These are phyloP conservation scores for Ptychadena robeensis DNA, from an alignment of 2,797 vertebrate species.

Conservation along the genomic window DNA sequence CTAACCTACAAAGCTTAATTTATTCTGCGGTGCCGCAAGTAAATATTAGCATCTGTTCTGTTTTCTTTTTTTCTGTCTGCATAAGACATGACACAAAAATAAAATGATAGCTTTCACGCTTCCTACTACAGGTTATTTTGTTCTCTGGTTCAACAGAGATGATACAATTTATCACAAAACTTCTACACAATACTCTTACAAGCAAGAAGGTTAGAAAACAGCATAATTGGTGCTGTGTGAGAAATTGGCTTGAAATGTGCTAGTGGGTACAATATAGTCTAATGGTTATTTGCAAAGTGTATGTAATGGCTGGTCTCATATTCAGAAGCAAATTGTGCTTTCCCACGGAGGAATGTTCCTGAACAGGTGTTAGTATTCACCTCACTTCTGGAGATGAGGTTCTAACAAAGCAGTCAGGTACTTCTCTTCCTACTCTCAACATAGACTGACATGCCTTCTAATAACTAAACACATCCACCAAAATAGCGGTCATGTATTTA, in stretches of 20 bases:
- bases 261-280: conserved; percentile 70
- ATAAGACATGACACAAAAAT: conserved; percentile 21
- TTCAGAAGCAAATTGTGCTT: conserved; percentile 65
- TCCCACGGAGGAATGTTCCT: conserved; percentile 52
- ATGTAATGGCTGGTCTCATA: conserved; percentile 68
- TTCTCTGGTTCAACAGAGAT: conserved; percentile 68
- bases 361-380: conserved; percentile 16
- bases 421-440: neutral
- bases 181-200: conserved; percentile 61
- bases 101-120: conserved; percentile 67
- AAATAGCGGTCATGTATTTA: neutral
- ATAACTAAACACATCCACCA: neutral
- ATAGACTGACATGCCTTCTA: conserved; percentile 3
- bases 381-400: neutral
- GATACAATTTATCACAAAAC: conserved; percentile 69
- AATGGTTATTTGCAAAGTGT: conserved; percentile 68
- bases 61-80: neutral
- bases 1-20: neutral
- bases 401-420: neutral
- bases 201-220: conserved; percentile 64
- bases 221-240: conserved; percentile 65
- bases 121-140: conserved; percentile 64
- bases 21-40: neutral
- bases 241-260: conserved; percentile 69
- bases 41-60: conserved; percentile 17